These are phyloP conservation scores for Scopus umbretta DNA, from an alignment of 2,113 vertebrate genomes.

Conservation along the genomic window DNA sequence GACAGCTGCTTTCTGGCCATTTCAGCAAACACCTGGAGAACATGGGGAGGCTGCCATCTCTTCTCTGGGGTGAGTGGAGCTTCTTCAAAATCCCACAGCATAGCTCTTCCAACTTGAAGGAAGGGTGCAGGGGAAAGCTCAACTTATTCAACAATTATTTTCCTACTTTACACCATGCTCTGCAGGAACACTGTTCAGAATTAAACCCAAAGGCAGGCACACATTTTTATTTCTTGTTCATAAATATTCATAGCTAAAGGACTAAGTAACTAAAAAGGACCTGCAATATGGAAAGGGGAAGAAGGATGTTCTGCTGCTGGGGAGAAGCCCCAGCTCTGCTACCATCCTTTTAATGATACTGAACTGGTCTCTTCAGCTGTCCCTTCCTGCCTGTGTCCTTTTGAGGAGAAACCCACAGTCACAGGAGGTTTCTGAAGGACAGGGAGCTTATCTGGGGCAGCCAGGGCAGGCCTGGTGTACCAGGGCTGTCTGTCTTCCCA, in stretches of 20 bases:
- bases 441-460: not conserved
- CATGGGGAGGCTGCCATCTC: fast-evolving
- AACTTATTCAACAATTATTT: not conserved
- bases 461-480: too few relatives aligned
- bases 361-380: not conserved
- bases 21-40: not conserved
- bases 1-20: not conserved
- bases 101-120: not conserved
- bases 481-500: not conserved
- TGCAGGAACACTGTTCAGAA: not conserved
- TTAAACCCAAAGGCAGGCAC: not conserved
- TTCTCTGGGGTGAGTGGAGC: not conserved
- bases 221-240: not conserved
- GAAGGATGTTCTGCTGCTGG: not conserved
- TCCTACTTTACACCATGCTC: not conserved
- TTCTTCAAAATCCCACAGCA: not conserved
- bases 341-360: not conserved
- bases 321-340: not conserved
- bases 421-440: not conserved
- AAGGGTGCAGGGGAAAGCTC: not conserved
- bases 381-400: not conserved
- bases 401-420: not conserved
- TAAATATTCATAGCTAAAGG: not conserved
- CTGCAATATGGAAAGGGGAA: not conserved
- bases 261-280: not conserved